Evolutionary conservation across 2,113 vertebrate species (phyloP).

Genomic region (Hepsetus odoe): DNA sequence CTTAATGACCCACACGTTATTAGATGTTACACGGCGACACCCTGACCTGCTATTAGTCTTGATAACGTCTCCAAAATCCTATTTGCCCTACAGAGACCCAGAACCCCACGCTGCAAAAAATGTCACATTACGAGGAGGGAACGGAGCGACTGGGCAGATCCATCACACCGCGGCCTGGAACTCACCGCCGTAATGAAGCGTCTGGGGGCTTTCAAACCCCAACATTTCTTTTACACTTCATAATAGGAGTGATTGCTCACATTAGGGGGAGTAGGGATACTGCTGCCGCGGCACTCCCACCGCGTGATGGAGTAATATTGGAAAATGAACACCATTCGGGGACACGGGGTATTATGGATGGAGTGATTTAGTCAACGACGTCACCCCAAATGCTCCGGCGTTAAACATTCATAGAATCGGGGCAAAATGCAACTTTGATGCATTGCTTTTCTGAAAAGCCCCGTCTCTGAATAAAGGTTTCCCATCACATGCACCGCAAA

Average conservation of each 20-base stretch:
- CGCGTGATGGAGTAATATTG: slow-evolving; percentile 28
- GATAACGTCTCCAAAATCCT: slow-evolving; percentile 42
- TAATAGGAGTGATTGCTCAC: slow-evolving; percentile 48
- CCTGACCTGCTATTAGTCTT: slow-evolving; percentile 45
- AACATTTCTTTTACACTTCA: slow-evolving; percentile 46
- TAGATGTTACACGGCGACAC: slow-evolving; percentile 27
- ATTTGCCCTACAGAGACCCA: slow-evolving; percentile 39
- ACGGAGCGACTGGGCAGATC: slow-evolving; percentile 26
- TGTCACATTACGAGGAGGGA: slow-evolving; percentile 37
- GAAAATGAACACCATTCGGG: slow-evolving; percentile 46
- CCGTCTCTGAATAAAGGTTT: no score
- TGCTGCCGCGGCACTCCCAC: slow-evolving; percentile 24
- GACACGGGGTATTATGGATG: slow-evolving; percentile 45
- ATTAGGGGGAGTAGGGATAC: slow-evolving; percentile 28
- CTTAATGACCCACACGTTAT: slow-evolving; percentile 36
- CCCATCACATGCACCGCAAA: no score
- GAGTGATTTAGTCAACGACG: slow-evolving; percentile 43
- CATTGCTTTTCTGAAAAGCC: no score
- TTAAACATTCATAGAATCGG: slow-evolving; percentile 26
- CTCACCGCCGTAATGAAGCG: slow-evolving; percentile 47
- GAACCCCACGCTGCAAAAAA: slow-evolving; percentile 17
- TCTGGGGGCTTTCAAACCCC: slow-evolving; percentile 32
- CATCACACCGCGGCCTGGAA: slow-evolving; percentile 31
- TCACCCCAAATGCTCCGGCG: slow-evolving; percentile 11
- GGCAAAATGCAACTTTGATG: no score